Percentiles rank a stretch among this genome's conserved stretches.
phyloP scores from a whole-genome alignment of 2,888 invertebrate species.

The Zygogramma bicolorata region DNA sequence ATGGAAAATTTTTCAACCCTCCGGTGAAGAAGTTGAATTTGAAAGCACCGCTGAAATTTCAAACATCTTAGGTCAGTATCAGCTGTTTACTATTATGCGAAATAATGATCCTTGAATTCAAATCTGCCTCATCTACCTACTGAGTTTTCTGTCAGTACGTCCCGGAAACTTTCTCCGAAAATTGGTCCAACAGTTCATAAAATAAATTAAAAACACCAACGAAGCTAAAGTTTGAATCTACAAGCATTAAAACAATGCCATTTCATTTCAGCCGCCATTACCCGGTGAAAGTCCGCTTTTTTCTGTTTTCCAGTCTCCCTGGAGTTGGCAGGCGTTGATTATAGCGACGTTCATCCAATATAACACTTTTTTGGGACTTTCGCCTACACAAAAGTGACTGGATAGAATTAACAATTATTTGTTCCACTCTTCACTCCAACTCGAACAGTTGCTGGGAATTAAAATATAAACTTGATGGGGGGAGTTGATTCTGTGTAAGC shows the following conservation, averaged over 20 bases:
- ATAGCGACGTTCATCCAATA: background rate
- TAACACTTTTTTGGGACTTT: background rate
- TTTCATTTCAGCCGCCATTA: background rate
- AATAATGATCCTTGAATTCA: background rate
- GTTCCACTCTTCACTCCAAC: slow-evolving; percentile 41
- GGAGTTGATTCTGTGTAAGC: slow-evolving; percentile 46
- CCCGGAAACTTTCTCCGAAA: background rate
- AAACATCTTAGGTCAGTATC: background rate
- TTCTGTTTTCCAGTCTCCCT: background rate
- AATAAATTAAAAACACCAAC: background rate
- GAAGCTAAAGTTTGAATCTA: background rate
- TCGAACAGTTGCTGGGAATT: slow-evolving; percentile 32
- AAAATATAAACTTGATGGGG: slow-evolving; percentile 42
- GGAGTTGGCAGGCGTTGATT: slow-evolving; percentile 4
- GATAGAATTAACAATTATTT: slow-evolving; percentile 37
- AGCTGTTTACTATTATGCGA: background rate
- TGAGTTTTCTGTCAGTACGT: background rate
- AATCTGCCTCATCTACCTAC: background rate
- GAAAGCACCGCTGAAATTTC: too few species aligned
- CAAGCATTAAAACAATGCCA: background rate
- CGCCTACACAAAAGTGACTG: slow-evolving; percentile 27
- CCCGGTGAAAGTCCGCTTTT: background rate
- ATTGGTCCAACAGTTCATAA: background rate
- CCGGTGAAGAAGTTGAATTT: too few species aligned
- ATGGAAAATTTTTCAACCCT: too few species aligned